Evolutionary conservation across 2,888 invertebrate species (phyloP), one percentile per base, ranked within the genome.

Genomic region (Nymphalis polychloros): DNA sequence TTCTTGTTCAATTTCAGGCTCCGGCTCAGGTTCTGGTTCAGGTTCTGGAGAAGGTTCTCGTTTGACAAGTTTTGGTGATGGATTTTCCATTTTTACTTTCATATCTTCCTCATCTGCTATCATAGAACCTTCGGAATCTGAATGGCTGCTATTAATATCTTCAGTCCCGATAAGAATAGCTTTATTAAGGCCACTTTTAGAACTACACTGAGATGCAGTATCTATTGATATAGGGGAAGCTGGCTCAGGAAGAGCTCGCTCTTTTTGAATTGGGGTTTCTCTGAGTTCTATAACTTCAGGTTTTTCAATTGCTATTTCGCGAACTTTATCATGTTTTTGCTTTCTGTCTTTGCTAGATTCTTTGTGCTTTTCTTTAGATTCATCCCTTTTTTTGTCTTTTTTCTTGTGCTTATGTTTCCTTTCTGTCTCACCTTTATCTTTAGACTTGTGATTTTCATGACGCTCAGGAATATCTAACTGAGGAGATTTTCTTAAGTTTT

Each of bases 351-450:
- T 93, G 77, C 75, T 88, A 2, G 87, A 84, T 46, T 94, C 95
- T 75, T 94, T 93, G 59, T 95, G 94, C 77, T 94, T 94, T 59
- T 95, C 94, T 76, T 94, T 94, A 20, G 90, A 90, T 74, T 95
- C 95, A 79, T 94, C 93, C 65, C 93, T 93, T 79, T 94, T 95
- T 78, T 95, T 95, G 73, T 94, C 94, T 81, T 94, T 94, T 81
- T 94, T 94, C 86, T 94, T 94, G 74, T 94, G 94, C 79, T 94
- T 94, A 74, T 94, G 94, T 76, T 93, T 93, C 72, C 92, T 90
- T 78, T 93, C 93, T 59, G 87, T 83, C 68, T 93, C 90, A 66
- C 90, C 88, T 77, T 93, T 94, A 23, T 93, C 94, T 81, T 90
- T 93, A 64, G 87, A 80, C 78, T 92, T 93, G 57, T 86, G 87